These are phyloP conservation scores for Leucopsar rothschildi DNA, from an alignment of 2,113 vertebrate species.

Conservation along the genomic window DNA sequence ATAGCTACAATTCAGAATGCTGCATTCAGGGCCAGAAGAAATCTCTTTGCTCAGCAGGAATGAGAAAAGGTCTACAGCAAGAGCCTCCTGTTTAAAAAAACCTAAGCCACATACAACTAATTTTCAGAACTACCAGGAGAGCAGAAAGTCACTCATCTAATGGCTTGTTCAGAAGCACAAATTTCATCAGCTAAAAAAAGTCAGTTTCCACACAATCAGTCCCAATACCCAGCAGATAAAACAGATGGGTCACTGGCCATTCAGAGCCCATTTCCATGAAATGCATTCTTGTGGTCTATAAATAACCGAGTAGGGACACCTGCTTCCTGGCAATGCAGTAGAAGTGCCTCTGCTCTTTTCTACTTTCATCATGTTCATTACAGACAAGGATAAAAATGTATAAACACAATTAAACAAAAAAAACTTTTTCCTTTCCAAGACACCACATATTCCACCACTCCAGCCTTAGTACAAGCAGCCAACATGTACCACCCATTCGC, in stretches of 20 bases:
- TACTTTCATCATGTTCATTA: neutral
- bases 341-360: neutral
- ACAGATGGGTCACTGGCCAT: slow-evolving; percentile 27
- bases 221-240: slow-evolving; percentile 11
- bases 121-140: neutral
- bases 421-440: neutral
- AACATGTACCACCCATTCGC: neutral
- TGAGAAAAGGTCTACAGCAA: neutral
- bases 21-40: neutral
- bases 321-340: neutral
- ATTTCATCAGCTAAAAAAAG: neutral
- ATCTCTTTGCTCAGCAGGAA: neutral
- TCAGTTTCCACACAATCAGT: neutral
- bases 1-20: neutral
- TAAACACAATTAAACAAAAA: neutral
- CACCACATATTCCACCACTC: neutral
- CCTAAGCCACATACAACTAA: neutral
- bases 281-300: neutral
- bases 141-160: neutral
- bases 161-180: neutral
- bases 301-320: slow-evolving; percentile 15
- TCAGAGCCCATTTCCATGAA: neutral
- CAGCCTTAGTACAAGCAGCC: neutral
- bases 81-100: neutral
- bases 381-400: neutral